These are phyloP conservation scores for Alectura lathami DNA, from an alignment of 2,113 vertebrate genomes.

Conservation along the genomic window DNA sequence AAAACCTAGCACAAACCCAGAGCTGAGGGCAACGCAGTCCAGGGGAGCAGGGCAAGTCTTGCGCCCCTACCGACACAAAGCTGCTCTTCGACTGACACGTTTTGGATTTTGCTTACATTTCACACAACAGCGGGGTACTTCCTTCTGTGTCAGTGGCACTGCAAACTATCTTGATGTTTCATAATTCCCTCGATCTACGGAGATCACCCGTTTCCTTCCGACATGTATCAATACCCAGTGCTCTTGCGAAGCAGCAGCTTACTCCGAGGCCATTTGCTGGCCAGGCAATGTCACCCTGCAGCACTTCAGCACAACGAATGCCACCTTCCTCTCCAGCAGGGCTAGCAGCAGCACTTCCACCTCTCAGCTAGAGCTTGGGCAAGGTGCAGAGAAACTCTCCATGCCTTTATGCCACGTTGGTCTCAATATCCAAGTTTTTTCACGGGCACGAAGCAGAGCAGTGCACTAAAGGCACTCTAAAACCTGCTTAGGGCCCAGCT, in stretches of 20 bases:
- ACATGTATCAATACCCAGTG: neutral
- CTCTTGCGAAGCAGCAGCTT: neutral
- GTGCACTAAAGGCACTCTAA: neutral
- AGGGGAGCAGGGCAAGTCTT: accelerated
- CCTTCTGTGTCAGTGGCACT: neutral
- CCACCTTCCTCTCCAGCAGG: neutral
- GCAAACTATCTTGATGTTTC: neutral
- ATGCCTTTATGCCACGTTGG: neutral
- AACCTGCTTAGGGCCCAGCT: neutral
- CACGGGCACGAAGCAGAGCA: neutral
- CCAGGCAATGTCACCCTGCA: neutral
- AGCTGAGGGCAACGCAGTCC: neutral
- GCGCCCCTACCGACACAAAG: neutral
- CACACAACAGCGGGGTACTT: too few species aligned
- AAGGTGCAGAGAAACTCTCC: neutral
- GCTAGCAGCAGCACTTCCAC: constrained; percentile 20
- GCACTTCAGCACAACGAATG: neutral
- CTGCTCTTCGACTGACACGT: neutral
- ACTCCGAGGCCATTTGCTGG: neutral
- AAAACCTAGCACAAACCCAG: neutral
- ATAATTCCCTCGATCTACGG: neutral
- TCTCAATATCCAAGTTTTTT: neutral
- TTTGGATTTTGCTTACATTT: neutral
- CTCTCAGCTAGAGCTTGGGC: neutral
- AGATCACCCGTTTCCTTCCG: neutral